Evolutionary conservation across 2,888 invertebrate genomes (phyloP).

Genomic region (Drosophila phalerata): DNA sequence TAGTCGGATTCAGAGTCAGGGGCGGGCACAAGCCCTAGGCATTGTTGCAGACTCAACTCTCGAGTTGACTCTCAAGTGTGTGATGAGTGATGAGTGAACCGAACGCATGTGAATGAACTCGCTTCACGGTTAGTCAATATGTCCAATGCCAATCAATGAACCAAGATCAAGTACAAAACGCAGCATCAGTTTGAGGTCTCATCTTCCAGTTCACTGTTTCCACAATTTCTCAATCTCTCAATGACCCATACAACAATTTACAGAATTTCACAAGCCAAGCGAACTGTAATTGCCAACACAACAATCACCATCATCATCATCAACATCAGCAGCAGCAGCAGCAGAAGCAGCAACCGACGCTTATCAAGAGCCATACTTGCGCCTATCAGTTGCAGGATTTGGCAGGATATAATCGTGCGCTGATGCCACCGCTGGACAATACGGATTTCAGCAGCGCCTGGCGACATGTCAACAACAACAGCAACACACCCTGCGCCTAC

Average conservation of each 20-base stretch:
- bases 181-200: slow-evolving; percentile 19
- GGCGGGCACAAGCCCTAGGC: slow-evolving; percentile 61
- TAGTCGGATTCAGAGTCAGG: slow-evolving; percentile 70
- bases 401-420: slow-evolving; percentile 78
- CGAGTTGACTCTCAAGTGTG: slow-evolving; percentile 32
- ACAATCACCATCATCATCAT: slow-evolving; percentile 31
- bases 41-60: slow-evolving; percentile 41
- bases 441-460: slow-evolving; percentile 71
- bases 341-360: slow-evolving; percentile 48
- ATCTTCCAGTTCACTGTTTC: neutral
- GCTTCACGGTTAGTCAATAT: slow-evolving; percentile 39
- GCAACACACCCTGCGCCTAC: slow-evolving; percentile 58
- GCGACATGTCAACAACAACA: slow-evolving; percentile 70
- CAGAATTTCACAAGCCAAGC: slow-evolving; percentile 79
- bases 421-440: slow-evolving; percentile 84
- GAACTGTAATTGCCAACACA: slow-evolving; percentile 73
- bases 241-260: slow-evolving; percentile 40
- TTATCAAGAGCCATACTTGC: slow-evolving; percentile 79
- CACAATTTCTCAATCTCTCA: neutral
- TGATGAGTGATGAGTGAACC: neutral
- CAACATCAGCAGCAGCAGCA: slow-evolving; percentile 37
- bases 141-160: slow-evolving; percentile 68
- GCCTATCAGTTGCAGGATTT: slow-evolving; percentile 83
- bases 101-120: slow-evolving; percentile 69
- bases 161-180: slow-evolving; percentile 69